Evolutionary conservation across 2,888 invertebrate genomes (phyloP).

Genomic region (Spisula solida): DNA sequence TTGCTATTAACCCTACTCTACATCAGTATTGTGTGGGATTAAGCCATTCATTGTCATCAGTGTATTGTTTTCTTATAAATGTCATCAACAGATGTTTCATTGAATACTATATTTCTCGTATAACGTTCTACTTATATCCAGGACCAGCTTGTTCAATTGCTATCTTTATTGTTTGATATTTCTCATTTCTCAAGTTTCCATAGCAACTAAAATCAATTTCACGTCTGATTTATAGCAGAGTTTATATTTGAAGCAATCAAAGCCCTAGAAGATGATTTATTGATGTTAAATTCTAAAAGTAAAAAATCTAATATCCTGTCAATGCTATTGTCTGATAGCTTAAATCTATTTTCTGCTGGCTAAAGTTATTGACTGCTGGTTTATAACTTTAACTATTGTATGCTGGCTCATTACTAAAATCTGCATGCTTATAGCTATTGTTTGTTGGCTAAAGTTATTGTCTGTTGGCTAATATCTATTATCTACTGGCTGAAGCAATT

Average conservation of each 20-base stretch:
- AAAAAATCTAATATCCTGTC: not conserved
- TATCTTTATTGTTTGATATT: not conserved
- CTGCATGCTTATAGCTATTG: no score
- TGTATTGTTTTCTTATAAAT: not conserved
- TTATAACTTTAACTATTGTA: no score
- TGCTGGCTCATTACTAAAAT: no score
- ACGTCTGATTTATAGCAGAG: not conserved
- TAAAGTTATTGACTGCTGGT: no score
- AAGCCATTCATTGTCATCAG: not conserved
- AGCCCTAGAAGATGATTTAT: not conserved
- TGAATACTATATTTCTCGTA: not conserved
- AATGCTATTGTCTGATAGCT: not conserved
- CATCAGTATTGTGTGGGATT: not conserved
- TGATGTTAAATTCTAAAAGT: not conserved
- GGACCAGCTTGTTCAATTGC: not conserved
- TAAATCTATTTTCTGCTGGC: no score
- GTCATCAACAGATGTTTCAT: conserved; percentile 4
- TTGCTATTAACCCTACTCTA: no score
- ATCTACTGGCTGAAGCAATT: no score
- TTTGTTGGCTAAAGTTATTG: no score
- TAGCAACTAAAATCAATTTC: not conserved
- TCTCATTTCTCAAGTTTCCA: not conserved
- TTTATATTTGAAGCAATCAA: conserved; percentile 7
- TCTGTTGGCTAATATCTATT: no score
- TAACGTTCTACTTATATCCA: not conserved